These are phyloP conservation scores for Erithacus rubecula DNA, from an alignment of 2,797 vertebrate genomes.

Conservation along the genomic window DNA sequence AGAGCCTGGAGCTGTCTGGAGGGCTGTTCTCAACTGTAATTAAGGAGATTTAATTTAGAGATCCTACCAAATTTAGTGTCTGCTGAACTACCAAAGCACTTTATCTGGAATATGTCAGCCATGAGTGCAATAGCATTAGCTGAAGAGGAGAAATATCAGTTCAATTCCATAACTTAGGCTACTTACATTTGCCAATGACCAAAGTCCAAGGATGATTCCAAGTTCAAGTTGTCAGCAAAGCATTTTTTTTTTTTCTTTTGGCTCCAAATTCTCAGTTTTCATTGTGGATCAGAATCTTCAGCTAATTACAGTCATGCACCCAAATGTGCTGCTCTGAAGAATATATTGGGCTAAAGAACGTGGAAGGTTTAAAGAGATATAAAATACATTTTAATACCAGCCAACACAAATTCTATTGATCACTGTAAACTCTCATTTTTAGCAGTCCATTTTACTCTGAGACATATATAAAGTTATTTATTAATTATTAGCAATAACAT, in stretches of 20 bases:
- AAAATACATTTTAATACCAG: neutral
- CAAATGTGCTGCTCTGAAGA: neutral
- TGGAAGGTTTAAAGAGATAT: neutral
- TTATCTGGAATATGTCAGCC: neutral
- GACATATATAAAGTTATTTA: neutral
- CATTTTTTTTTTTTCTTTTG: neutral
- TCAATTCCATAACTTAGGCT: neutral
- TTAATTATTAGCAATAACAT: neutral
- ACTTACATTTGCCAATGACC: neutral
- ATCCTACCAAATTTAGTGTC: neutral
- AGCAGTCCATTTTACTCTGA: neutral
- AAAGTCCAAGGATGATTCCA: neutral
- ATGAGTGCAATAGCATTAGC: neutral
- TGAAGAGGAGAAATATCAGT: neutral
- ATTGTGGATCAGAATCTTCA: neutral
- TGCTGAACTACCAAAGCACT: neutral
- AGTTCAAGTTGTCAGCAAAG: neutral
- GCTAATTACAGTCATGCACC: neutral
- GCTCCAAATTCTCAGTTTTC: neutral
- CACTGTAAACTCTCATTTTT: neutral
- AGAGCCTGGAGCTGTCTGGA: neutral
- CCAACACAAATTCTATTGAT: neutral
- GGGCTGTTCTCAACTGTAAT: neutral
- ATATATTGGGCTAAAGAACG: fast-evolving
- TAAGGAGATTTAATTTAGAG: neutral